Evolutionary conservation across 2,888 invertebrate species (phyloP), one percentile per base, ranked within the genome.

Genomic region (Heteromyza rotundicornis): DNA sequence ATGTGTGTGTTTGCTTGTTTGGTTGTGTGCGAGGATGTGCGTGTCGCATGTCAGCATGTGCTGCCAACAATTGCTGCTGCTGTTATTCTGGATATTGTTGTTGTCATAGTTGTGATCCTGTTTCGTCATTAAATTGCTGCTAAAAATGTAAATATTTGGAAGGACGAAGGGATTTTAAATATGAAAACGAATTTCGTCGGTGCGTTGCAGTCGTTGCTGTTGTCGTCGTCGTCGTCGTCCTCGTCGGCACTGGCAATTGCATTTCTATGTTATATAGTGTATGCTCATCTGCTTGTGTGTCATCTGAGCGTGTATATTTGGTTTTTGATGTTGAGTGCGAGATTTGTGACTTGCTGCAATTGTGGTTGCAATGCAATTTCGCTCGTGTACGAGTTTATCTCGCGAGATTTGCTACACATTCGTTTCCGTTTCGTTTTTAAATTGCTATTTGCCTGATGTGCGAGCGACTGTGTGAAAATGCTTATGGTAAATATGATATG

Each of bases 111-210:
- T 22, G 44, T 57, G 59, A 63, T 65, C 57, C 61, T 57, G 59
- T 59, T 63, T 63, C 62, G 51, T 61, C 63, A 65, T 63, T 63
- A 62, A 61, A 65, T 57, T 63, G 53, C 52, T 56, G 40, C 63
- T 40, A 23, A 58, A n/a, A 58, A 54, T 62, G 54, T 24, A 58
- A 62, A 65, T 63, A 61, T 61, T 60, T 60, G 58, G 52, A 40
- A 60, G 32, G 47, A 49, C n/a, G n/a, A 52, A 60, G 49, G 20
- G 47, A 59, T 59, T 57, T 63, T 54, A 57, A 64, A 64, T 57
- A 60, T 64, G 59, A 50, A 22, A n/a, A n/a, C n/a, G n/a, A n/a
- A n/a, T n/a, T 27, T 27, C 10, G 27, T 27, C 7, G 5, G 27
- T 27, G 27, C 10, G 27, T 27, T n/a, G n/a, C n/a, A n/a, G n/a